Evolutionary conservation across 2,113 vertebrate species (phyloP).

Genomic region (Butorides virescens): DNA sequence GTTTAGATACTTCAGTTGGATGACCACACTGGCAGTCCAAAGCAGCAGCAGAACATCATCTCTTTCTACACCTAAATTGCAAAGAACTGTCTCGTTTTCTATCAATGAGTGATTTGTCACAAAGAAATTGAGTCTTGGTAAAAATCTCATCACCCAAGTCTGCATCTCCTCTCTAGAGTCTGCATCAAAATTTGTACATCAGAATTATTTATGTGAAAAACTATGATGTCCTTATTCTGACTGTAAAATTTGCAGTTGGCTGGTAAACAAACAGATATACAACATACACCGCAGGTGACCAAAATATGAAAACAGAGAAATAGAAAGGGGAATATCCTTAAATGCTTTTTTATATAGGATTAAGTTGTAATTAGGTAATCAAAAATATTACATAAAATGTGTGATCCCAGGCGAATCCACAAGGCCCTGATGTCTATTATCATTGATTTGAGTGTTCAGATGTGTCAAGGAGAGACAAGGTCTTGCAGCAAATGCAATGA

Average conservation of each 20-base stretch:
- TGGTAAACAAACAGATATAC: not conserved
- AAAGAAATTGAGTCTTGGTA: not conserved
- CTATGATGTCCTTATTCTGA: not conserved
- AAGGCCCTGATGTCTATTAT: not conserved
- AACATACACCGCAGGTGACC: not conserved
- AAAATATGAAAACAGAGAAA: not conserved
- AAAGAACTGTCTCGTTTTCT: accelerated
- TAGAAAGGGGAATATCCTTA: not conserved
- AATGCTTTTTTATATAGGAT: not conserved
- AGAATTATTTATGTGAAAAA: not conserved
- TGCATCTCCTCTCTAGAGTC: not conserved
- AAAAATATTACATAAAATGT: not conserved
- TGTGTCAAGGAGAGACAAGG: slow-evolving; percentile 1
- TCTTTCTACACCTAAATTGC: not conserved
- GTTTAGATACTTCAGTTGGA: not conserved
- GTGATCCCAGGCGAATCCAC: not conserved
- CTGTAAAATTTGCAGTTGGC: not conserved
- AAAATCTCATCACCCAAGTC: not conserved
- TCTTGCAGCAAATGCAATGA: not conserved
- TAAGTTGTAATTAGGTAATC: not conserved
- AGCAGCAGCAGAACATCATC: not conserved
- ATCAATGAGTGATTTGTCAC: not conserved
- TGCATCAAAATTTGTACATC: not conserved
- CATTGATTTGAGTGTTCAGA: not conserved
- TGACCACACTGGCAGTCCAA: not conserved